Evolutionary conservation across 2,888 invertebrate species (phyloP).

Genomic region (Oligia fasciuncula): DNA sequence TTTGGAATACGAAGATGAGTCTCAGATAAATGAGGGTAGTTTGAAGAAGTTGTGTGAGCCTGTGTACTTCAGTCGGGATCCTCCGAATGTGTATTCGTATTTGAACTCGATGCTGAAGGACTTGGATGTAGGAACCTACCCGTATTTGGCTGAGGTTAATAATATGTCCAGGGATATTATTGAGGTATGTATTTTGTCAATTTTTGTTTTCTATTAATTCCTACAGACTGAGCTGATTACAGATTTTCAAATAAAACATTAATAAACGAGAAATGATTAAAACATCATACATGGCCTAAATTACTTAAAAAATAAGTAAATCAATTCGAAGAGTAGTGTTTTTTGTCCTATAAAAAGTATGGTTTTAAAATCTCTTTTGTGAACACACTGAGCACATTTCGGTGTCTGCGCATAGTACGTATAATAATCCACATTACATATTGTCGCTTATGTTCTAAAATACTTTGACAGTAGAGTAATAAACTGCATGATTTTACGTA

Average conservation of each 20-base stretch:
- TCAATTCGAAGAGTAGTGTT: background rate
- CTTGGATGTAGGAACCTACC: slow-evolving; percentile 90
- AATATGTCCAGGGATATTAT: slow-evolving; percentile 93
- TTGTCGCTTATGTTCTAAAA: too few relatives aligned
- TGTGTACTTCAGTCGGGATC: slow-evolving; percentile 90
- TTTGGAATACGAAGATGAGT: slow-evolving; percentile 80
- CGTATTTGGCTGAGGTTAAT: slow-evolving; percentile 94
- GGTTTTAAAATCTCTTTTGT: background rate
- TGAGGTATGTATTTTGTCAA: slow-evolving; percentile 88
- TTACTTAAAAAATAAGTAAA: background rate
- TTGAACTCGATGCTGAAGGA: slow-evolving; percentile 91
- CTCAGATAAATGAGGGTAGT: slow-evolving; percentile 90
- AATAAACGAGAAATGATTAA: background rate
- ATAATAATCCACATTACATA: background rate
- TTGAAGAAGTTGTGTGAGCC: slow-evolving; percentile 91
- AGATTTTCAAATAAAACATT: background rate
- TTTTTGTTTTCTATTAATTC: background rate
- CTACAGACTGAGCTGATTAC: background rate
- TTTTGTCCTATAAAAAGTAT: background rate
- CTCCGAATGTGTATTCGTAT: slow-evolving; percentile 93
- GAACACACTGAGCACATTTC: too few relatives aligned
- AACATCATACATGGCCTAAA: background rate
- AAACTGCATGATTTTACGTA: too few relatives aligned
- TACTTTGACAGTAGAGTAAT: too few relatives aligned
- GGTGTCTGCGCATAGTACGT: background rate